Conservation (phyloP, 2,113 vertebrate genomes). For the Gavialis gangeticus region DNA sequence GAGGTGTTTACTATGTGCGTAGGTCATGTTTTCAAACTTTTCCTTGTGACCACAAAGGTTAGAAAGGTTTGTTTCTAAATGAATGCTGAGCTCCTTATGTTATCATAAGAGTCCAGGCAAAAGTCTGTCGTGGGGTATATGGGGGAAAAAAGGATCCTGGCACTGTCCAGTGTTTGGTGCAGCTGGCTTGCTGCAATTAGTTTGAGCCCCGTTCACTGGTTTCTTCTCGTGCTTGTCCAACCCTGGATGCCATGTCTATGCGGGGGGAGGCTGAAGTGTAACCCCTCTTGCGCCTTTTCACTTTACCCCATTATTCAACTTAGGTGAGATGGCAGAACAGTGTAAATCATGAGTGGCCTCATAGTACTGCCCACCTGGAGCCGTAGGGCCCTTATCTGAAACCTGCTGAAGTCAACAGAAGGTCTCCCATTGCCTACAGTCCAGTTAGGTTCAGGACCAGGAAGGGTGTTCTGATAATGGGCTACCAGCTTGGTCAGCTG, state of each 20-base stretch:
- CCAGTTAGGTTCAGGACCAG: neutral
- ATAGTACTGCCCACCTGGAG: neutral
- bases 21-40: neutral
- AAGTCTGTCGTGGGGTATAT: accelerated
- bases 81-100: neutral
- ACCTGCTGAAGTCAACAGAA: neutral
- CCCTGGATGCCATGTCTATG: accelerated
- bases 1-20: neutral
- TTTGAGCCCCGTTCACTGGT: accelerated
- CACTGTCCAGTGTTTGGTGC: accelerated
- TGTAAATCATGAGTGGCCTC: neutral
- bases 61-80: neutral
- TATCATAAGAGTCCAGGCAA: neutral
- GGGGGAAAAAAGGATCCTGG: accelerated
- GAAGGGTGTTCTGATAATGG: neutral
- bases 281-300: neutral
- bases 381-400: accelerated
- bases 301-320: neutral
- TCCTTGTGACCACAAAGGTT: accelerated
- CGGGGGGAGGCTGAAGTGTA: neutral
- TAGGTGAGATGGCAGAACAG: neutral
- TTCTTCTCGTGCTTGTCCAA: neutral
- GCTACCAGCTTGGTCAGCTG: neutral
- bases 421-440: neutral
- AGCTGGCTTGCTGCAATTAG: neutral